phyloP scores from a whole-genome alignment of 2,113 vertebrate species.

The Gambusia affinis region DNA sequence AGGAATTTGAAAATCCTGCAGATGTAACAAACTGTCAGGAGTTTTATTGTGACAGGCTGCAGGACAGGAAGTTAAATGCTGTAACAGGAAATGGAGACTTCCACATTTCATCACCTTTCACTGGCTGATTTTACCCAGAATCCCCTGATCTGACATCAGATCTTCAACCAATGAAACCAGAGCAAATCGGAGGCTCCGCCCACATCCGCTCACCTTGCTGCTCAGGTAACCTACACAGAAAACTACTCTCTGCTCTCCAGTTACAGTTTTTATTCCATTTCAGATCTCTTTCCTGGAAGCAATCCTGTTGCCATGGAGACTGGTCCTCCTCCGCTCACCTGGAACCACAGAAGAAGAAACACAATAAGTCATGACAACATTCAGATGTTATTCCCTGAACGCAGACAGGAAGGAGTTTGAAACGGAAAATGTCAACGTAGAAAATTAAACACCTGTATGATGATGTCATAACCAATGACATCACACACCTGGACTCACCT shows the following conservation, averaged over 20 bases:
- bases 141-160: not conserved
- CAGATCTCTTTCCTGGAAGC: not conserved
- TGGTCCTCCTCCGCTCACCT: not conserved
- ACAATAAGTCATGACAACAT: not conserved
- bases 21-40: too few species aligned
- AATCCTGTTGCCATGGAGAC: conserved; percentile 19
- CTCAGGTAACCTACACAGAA: not conserved
- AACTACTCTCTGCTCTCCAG: too few species aligned
- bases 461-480: too few species aligned
- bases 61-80: too few species aligned
- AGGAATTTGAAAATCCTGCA: not conserved
- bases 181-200: not conserved
- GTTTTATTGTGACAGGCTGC: too few species aligned
- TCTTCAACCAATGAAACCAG: not conserved
- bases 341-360: conserved; percentile 19
- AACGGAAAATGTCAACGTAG: too few species aligned
- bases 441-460: not conserved
- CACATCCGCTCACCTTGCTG: not conserved
- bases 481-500: conserved; percentile 6
- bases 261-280: not conserved
- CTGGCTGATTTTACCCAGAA: too few species aligned
- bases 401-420: too few species aligned
- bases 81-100: too few species aligned
- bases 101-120: too few species aligned
- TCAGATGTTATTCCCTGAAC: too few species aligned